A percentile compares a stretch with the other conserved stretches of the same genome.
Evolutionary conservation across 2,113 vertebrate species (phyloP).

Genomic region (Lucifuga dentata): DNA sequence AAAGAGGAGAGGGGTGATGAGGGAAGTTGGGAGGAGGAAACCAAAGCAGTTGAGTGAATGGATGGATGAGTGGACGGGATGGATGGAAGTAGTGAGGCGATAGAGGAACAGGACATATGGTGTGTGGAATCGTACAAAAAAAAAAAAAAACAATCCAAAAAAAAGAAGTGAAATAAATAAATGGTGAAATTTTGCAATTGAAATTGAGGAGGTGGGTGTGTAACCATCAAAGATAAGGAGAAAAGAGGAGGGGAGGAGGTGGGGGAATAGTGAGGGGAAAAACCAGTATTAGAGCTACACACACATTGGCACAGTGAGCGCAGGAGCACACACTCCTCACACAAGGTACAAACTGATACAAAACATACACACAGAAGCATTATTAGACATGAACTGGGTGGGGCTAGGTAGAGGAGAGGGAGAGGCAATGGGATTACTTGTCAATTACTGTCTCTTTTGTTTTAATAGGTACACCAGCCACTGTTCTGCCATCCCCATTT

Average conservation of each 20-base stretch:
- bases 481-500: conserved; percentile 71
- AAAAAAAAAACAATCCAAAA: conserved; percentile 34
- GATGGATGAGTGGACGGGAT: conserved; percentile 54
- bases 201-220: conserved; percentile 58
- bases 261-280: conserved; percentile 75
- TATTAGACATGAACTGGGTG: conserved; percentile 74
- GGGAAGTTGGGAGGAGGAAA: conserved; percentile 51
- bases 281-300: conserved; percentile 86
- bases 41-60: conserved; percentile 39
- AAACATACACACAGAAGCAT: conserved; percentile 77
- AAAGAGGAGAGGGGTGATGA: conserved; percentile 46
- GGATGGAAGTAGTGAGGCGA: conserved; percentile 47
- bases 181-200: conserved; percentile 52
- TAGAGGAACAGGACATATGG: conserved; percentile 31
- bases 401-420: conserved; percentile 70
- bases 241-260: conserved; percentile 63
- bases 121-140: conserved; percentile 9
- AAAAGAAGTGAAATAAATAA: conserved; percentile 53
- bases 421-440: conserved; percentile 50
- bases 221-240: conserved; percentile 71
- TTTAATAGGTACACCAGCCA: conserved; percentile 58
- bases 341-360: conserved; percentile 67
- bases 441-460: conserved; percentile 48
- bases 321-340: conserved; percentile 75
- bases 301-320: conserved; percentile 81